These are phyloP conservation scores for Aegithalos caudatus DNA, from an alignment of 2,113 vertebrate genomes.

Conservation along the genomic window DNA sequence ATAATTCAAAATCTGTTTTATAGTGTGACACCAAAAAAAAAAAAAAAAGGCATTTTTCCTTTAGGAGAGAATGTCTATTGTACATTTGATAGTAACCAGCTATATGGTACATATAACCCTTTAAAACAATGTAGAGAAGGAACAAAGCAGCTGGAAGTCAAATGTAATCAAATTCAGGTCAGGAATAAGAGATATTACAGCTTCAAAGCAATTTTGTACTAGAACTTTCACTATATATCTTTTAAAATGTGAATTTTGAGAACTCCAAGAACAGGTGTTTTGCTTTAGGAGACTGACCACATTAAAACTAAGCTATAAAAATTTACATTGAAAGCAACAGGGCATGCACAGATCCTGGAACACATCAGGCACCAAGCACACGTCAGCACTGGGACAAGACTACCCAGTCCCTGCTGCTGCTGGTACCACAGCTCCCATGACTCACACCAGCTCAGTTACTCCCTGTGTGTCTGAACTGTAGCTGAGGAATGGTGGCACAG, in stretches of 20 bases:
- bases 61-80: neutral
- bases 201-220: neutral
- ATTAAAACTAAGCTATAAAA: neutral
- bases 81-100: neutral
- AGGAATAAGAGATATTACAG: neutral
- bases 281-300: neutral
- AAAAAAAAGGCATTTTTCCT: neutral
- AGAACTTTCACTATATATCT: neutral
- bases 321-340: neutral
- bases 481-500: neutral
- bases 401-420: neutral
- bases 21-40: neutral
- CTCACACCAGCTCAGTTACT: neutral
- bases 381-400: neutral
- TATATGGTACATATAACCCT: neutral
- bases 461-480: fast-evolving
- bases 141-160: neutral
- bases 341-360: neutral
- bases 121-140: neutral
- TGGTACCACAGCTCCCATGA: neutral
- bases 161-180: neutral
- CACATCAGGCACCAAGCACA: neutral
- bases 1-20: neutral
- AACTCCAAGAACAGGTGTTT: neutral
- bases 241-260: neutral